Evolutionary conservation across 2,888 invertebrate genomes (phyloP), one percentile per base, ranked within the genome.

Genomic region (Mythimna vitellina): DNA sequence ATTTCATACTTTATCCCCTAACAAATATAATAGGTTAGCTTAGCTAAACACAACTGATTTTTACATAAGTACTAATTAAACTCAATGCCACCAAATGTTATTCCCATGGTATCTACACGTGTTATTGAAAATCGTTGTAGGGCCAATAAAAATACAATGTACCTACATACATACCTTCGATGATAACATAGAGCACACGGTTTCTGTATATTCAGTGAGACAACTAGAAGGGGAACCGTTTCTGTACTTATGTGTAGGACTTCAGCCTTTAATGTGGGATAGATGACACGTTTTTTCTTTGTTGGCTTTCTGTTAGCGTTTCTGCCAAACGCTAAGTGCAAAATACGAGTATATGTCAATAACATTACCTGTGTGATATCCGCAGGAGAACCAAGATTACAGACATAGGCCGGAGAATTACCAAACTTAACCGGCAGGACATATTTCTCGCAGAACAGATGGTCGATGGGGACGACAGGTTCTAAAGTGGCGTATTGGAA

Each of bases 151-250:
- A 63, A 22, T 22, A 3, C 49, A 9, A 49, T 9, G 22, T 38
- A 32, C 8, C 20, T 49, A 32, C 20, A 17, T 49, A 32, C 20
- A 17, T 25, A n/a, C 25, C 1, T 51, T 53, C 12, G 14, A 64
- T 17, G 12, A 35, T 51, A 32, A 65, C 46, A 53, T 62, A 22
- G 51, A 32, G 29, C 17, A 49, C 70, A 63, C 42, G 32, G 22
- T 42, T 49, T 76, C 60, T 76, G 70, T 76, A 62, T 76, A 76
- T 61, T 76, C 49, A 76, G 62, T 76, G 70, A 61, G 70, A 65
- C 54, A 76, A 42, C 46, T 54, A 49, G 54, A 56, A 76, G 25
- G 54, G 29, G 51, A 46, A 17, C 7, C 17, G 35, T n/a, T 49
- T 72, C 20, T 56, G 14, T 62, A 4, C 25, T 7, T 25, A n/a